Evolutionary conservation across 1,140 invertebrate genomes (phyloP).

Genomic region (Schlechtendalia chinensis): DNA sequence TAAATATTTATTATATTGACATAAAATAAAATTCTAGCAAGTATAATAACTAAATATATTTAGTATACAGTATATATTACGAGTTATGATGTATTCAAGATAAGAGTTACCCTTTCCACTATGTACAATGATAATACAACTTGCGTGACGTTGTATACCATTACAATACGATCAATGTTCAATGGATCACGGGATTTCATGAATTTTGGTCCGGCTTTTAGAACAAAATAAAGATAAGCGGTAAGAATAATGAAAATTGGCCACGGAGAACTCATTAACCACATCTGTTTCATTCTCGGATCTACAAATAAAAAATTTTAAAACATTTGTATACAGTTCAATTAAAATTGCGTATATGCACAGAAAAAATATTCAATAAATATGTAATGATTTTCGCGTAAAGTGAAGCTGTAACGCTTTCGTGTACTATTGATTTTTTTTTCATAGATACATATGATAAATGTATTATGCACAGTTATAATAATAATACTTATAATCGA

Average conservation of each 20-base stretch:
- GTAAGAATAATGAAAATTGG: conserved; percentile 61
- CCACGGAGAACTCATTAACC: conserved; percentile 64
- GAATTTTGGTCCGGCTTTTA: conserved; percentile 61
- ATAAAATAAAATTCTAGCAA: no score
- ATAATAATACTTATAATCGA: no score
- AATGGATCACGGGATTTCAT: conserved; percentile 65
- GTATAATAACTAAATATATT: not conserved
- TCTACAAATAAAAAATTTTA: conserved; percentile 56
- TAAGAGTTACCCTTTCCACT: conserved; percentile 35
- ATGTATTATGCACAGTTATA: no score
- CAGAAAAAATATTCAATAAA: no score
- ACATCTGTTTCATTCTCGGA: conserved; percentile 63
- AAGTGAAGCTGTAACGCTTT: no score
- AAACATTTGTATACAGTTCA: no score
- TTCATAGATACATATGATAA: no score
- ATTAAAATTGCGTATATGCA: no score
- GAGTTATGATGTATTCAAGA: no score
- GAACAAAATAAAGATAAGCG: conserved; percentile 61
- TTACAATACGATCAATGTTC: conserved; percentile 61
- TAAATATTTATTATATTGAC: not conserved
- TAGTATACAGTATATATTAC: not conserved
- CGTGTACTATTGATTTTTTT: no score
- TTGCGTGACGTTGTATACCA: conserved; percentile 59
- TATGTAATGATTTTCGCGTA: no score
- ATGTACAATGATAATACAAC: conserved; percentile 56